Evolutionary conservation across 2,113 vertebrate species (phyloP).

Genomic region (Lanius ludovicianus): DNA sequence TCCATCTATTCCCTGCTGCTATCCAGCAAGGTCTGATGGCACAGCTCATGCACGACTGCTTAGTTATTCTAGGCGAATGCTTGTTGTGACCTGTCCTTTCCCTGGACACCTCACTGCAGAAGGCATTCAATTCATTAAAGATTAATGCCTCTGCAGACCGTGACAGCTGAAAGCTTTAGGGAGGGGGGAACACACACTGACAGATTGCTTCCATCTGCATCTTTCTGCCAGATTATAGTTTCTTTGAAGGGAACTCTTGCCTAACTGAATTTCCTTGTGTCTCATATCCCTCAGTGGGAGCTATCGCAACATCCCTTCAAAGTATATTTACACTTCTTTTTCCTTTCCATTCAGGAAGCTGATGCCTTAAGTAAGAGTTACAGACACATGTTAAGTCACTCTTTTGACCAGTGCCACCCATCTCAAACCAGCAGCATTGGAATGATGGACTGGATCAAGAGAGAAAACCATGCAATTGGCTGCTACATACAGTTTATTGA

Average conservation of each 20-base stretch:
- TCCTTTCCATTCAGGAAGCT: background rate
- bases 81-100: slow-evolving; percentile 48
- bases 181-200: slow-evolving; percentile 36
- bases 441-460: background rate
- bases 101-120: slow-evolving; percentile 67
- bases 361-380: background rate
- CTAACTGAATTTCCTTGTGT: background rate
- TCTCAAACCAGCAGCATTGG: background rate
- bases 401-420: no score
- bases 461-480: background rate
- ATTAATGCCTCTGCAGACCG: slow-evolving; percentile 76
- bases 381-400: background rate
- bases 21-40: slow-evolving; percentile 66
- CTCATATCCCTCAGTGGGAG: background rate
- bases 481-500: background rate
- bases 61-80: slow-evolving; percentile 64
- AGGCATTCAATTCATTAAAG: slow-evolving; percentile 75
- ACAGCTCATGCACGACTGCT: slow-evolving; percentile 44
- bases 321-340: background rate
- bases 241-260: background rate
- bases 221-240: slow-evolving; percentile 45
- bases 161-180: slow-evolving; percentile 54
- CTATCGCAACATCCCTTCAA: background rate
- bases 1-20: slow-evolving; percentile 65
- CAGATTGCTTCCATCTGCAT: slow-evolving; percentile 54